phyloP scores from a whole-genome alignment of 23 tunicate genomes.

The Halocynthia roretzi region DNA sequence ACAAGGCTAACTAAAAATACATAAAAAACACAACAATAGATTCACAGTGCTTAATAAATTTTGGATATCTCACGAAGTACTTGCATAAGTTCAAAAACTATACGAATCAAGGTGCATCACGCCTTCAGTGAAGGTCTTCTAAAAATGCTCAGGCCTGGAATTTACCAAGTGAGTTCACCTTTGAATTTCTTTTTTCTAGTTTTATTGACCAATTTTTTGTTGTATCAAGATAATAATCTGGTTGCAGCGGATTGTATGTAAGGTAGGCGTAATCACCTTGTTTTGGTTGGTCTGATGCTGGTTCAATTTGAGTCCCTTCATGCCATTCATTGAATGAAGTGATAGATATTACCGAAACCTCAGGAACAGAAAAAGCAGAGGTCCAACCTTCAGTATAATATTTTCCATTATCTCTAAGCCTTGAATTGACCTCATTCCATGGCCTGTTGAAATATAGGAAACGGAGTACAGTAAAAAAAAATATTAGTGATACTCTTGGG shows the following conservation, averaged over 20 bases:
- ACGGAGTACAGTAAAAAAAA: too few relatives aligned
- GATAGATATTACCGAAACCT: slow-evolving; percentile 45
- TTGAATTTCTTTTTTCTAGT: too few relatives aligned
- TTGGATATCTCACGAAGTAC: too few relatives aligned
- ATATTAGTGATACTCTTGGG: too few relatives aligned
- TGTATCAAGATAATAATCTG: slow-evolving; percentile 48
- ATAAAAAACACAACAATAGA: too few relatives aligned
- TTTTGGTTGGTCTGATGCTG: slow-evolving; percentile 32
- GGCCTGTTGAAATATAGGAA: slow-evolving; percentile 33
- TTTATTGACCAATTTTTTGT: slow-evolving; percentile 30
- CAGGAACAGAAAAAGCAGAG: slow-evolving; percentile 19
- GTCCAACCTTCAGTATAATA: slow-evolving; percentile 48
- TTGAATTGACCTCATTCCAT: slow-evolving; percentile 68
- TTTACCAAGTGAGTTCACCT: too few relatives aligned
- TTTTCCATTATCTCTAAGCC: slow-evolving; percentile 38
- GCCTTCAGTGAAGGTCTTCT: too few relatives aligned
- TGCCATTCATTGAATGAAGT: slow-evolving; percentile 98
- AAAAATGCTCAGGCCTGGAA: too few relatives aligned
- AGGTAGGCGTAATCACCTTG: slow-evolving; percentile 32
- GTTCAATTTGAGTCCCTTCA: slow-evolving; percentile 97
- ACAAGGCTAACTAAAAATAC: too few relatives aligned
- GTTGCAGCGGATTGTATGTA: slow-evolving; percentile 36
- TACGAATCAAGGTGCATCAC: too few relatives aligned
- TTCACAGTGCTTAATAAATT: too few relatives aligned
- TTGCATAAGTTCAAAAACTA: too few relatives aligned